Base-by-base conservation (phyloP, 2,888 invertebrate species). In the Synergus laeviventris region DNA sequence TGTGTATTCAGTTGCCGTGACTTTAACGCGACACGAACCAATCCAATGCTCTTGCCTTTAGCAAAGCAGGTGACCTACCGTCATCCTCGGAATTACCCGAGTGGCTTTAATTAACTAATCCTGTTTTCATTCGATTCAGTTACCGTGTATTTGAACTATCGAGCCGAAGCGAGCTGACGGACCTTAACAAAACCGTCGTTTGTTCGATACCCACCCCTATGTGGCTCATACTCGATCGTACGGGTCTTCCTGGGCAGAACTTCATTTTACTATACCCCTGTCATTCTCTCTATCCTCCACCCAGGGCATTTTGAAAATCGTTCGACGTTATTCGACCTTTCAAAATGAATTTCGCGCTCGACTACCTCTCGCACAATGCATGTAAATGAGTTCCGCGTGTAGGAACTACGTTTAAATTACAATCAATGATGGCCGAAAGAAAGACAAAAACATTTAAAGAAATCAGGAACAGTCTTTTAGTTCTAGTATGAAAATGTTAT, bases 91-190 rank as follows among this genome's bases (percentile, higher is more conserved):
- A 81, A 81, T 83, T 76, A 76, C 70, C 61, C 77, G 77, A 84
- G 82, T 80, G 74, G 80, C 79, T 84, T 85, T 82, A 84, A 87
- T 87, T 78, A 84, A 83, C 80, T 86, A 84, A 86, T 85, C 81
- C 81, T 81, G 78, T 84, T 86, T 84, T 84, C 81, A 78, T 84
- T 85, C 74, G 77, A 81, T 81, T 78, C 78, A 59, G 74, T 59
- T 73, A 42, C 56, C 64, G 49, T 73, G 73, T 62, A 59, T 61
- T 56, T 79, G 74, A 76, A 75, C 76, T 64, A 73, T 66, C 36
- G 74, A 76, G 24, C 70, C 60, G 21, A 73, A 75, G 74, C 56
- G 39, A 70, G 31, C 49, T 42, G 38, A 54, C 21, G 74, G 79
- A 79, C 77, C 79, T 76, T 76, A 78, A 81, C 82, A 81, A 81